Evolutionary conservation across 2,113 vertebrate species (phyloP).

Genomic region (Erythrocercus mccallii): DNA sequence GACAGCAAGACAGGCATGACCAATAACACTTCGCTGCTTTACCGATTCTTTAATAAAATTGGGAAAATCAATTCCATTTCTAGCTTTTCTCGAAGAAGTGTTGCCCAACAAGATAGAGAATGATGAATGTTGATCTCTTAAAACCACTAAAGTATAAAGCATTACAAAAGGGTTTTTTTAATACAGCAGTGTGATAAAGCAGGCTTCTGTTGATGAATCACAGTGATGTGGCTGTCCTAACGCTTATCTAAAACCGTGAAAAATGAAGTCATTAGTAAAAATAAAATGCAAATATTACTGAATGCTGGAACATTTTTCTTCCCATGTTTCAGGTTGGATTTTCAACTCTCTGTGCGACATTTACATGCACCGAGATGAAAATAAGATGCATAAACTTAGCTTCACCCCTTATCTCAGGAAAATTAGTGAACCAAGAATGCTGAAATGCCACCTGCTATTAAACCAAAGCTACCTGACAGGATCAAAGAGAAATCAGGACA

Average conservation of each 20-base stretch:
- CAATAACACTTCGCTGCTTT: neutral
- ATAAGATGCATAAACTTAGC: neutral
- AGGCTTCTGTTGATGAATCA: slow-evolving; percentile 58
- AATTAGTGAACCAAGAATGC: neutral
- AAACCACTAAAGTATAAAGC: slow-evolving; percentile 68
- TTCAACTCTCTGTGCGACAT: neutral
- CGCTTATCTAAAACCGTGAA: slow-evolving; percentile 58
- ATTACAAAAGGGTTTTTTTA: slow-evolving; percentile 56
- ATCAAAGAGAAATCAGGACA: neutral
- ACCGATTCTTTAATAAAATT: slow-evolving; percentile 41
- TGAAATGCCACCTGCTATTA: neutral
- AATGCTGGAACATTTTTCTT: slow-evolving; percentile 55
- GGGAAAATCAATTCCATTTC: slow-evolving; percentile 55
- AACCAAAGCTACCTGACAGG: neutral
- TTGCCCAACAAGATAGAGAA: slow-evolving; percentile 52
- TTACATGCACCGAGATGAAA: neutral
- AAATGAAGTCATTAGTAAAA: slow-evolving; percentile 71
- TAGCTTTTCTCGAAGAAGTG: slow-evolving; percentile 19
- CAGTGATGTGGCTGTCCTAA: slow-evolving; percentile 48
- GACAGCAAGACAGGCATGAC: neutral
- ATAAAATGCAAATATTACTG: slow-evolving; percentile 68
- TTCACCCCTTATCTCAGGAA: neutral
- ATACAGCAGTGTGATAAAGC: slow-evolving; percentile 55
- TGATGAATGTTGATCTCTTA: slow-evolving; percentile 72
- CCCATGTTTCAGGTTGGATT: slow-evolving; percentile 15